phyloP scores from a whole-genome alignment of 1,140 invertebrate genomes.

The Ostrea denselamellosa region DNA sequence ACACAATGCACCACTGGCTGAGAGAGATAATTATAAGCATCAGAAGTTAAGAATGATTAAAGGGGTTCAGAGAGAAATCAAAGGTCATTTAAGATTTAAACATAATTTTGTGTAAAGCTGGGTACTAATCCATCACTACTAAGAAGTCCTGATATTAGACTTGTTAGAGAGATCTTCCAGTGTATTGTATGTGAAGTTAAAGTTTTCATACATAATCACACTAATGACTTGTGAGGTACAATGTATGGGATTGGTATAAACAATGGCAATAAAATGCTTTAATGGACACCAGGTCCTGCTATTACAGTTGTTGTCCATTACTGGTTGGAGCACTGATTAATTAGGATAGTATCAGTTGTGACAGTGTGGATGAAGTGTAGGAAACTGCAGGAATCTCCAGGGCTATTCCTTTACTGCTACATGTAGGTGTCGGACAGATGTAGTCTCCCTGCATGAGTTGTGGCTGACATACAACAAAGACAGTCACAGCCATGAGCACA shows the following conservation, averaged over 20 bases:
- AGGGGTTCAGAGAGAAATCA: background rate
- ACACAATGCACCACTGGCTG: background rate
- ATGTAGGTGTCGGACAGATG: background rate
- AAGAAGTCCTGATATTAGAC: no score
- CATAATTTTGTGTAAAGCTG: background rate
- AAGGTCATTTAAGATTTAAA: slow-evolving; percentile 1
- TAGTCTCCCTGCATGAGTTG: no score
- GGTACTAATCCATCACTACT: background rate
- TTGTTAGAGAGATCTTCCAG: background rate
- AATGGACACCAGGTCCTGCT: background rate
- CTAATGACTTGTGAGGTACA: background rate
- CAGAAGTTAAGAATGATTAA: background rate
- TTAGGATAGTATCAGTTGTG: background rate
- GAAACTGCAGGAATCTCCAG: background rate
- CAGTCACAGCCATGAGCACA: no score
- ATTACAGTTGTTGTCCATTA: slow-evolving; percentile 9
- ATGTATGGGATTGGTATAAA: background rate
- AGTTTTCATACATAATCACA: background rate
- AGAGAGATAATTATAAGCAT: background rate
- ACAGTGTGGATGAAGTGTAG: background rate
- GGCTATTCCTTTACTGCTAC: background rate
- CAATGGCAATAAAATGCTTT: slow-evolving; percentile 20
- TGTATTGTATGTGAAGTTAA: background rate
- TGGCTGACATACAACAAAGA: no score
- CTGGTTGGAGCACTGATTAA: background rate